Conservation (phyloP, 2,113 vertebrate species). For the Xiphophorus couchianus region DNA sequence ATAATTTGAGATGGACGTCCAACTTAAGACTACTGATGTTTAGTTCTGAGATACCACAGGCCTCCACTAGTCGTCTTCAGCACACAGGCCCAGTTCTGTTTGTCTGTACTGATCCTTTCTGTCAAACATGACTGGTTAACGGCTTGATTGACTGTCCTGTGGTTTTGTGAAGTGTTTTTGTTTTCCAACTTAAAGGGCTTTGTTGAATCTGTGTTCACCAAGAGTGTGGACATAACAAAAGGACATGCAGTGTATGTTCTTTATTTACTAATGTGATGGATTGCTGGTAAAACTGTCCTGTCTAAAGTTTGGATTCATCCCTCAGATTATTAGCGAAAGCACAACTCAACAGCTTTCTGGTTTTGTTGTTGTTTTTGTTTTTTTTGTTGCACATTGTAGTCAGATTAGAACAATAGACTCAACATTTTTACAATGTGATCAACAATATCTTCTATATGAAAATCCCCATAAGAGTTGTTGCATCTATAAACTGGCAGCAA, state of each 20-base stretch:
- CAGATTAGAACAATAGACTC: constrained; percentile 23
- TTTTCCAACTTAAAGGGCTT: constrained; percentile 63
- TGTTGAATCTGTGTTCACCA: constrained; percentile 45
- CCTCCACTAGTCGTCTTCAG: not conserved
- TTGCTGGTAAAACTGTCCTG: constrained; percentile 10
- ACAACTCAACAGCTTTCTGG: constrained; percentile 12
- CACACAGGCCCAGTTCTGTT: not conserved
- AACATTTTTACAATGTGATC: constrained; percentile 23
- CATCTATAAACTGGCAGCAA: not conserved
- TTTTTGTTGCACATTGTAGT: constrained; percentile 53
- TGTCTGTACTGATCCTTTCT: constrained; percentile 38
- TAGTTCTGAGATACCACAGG: constrained; percentile 15
- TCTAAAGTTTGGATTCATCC: not conserved
- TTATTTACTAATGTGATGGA: constrained; percentile 31
- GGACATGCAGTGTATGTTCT: constrained; percentile 16
- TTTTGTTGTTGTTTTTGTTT: constrained; percentile 13
- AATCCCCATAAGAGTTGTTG: not conserved
- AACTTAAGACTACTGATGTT: not conserved
- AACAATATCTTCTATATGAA: constrained; percentile 21
- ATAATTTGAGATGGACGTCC: constrained; percentile 15
- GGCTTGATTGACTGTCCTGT: constrained; percentile 28
- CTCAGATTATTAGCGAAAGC: constrained; percentile 43
- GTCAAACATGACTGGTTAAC: constrained; percentile 12
- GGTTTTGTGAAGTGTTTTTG: constrained; percentile 53
- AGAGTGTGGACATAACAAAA: constrained; percentile 26